phyloP scores from a whole-genome alignment of 1,140 invertebrate genomes.

The Euwallacea similis region DNA sequence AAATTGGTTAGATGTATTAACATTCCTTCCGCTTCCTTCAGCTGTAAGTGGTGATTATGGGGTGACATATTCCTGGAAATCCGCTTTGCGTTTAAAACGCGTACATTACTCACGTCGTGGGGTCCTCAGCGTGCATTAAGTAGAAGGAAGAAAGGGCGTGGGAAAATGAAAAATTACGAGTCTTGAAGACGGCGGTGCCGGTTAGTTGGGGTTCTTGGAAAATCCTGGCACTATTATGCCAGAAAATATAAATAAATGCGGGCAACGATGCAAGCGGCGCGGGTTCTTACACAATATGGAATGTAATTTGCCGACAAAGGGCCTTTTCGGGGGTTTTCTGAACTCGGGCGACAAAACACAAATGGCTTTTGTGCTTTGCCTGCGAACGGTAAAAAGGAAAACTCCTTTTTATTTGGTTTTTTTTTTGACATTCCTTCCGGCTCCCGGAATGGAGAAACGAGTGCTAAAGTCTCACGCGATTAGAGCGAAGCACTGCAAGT shows the following conservation, averaged over 20 bases:
- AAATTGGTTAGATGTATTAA: conserved; percentile 16
- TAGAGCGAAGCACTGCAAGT: no score
- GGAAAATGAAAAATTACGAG: background rate
- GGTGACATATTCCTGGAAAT: conserved; percentile 15
- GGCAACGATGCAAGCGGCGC: no score
- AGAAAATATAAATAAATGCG: no score
- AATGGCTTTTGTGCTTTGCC: conserved; percentile 8
- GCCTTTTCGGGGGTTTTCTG: background rate
- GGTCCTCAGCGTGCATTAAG: no score
- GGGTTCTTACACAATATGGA: background rate
- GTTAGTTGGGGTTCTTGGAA: no score
- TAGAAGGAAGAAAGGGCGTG: no score
- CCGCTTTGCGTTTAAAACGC: conserved; percentile 11
- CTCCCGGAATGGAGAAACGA: no score
- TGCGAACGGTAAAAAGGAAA: background rate
- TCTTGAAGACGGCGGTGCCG: no score
- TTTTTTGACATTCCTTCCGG: background rate
- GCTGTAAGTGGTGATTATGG: background rate
- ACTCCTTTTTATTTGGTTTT: conserved; percentile 4
- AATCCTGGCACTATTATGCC: no score
- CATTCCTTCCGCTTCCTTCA: conserved; percentile 12
- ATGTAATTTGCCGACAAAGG: conserved; percentile 9
- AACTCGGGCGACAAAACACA: conserved; percentile 8
- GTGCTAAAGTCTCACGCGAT: no score
- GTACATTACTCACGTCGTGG: conserved; percentile 4